These are phyloP conservation scores for Altica lythri DNA, from an alignment of 2,888 invertebrate species.

Conservation along the genomic window DNA sequence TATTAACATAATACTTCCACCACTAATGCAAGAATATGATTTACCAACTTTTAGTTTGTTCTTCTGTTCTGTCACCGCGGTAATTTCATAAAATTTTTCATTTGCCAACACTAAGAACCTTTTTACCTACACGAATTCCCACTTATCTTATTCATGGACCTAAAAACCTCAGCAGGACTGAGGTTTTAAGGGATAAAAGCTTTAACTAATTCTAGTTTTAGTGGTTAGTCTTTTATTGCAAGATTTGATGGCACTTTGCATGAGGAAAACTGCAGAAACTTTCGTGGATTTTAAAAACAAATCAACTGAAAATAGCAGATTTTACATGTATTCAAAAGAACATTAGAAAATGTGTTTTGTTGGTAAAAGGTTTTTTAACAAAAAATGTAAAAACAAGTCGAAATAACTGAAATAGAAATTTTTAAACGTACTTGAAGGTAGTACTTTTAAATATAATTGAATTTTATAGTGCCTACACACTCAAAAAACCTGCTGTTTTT, in stretches of 20 bases:
- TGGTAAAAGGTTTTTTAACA: background rate
- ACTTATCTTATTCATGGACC: conserved; percentile 41
- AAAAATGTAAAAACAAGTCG: too few species aligned
- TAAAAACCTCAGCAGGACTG: conserved; percentile 31
- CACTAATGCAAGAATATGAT: too few species aligned
- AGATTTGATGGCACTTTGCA: conserved; percentile 17
- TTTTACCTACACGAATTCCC: conserved; percentile 45
- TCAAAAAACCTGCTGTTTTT: conserved; percentile 1
- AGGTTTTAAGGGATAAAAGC: conserved; percentile 33
- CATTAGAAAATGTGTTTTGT: conserved; percentile 8
- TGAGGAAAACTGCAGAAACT: conserved; percentile 14
- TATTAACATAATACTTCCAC: too few species aligned
- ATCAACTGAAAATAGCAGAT: too few species aligned
- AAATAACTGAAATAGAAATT: background rate
- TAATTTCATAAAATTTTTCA: conserved; percentile 20
- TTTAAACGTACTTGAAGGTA: too few species aligned
- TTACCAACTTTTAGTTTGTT: conserved; percentile 1
- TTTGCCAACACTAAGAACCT: conserved; percentile 16
- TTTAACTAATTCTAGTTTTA: conserved; percentile 33
- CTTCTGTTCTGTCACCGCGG: too few species aligned
- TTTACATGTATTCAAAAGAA: too few species aligned
- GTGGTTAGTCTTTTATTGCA: conserved; percentile 20
- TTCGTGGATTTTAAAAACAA: conserved; percentile 17
- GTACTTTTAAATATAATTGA: too few species aligned
- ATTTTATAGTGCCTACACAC: too few species aligned